These are phyloP conservation scores for Chaenocephalus aceratus DNA, from an alignment of 2,113 vertebrate species.

Conservation along the genomic window DNA sequence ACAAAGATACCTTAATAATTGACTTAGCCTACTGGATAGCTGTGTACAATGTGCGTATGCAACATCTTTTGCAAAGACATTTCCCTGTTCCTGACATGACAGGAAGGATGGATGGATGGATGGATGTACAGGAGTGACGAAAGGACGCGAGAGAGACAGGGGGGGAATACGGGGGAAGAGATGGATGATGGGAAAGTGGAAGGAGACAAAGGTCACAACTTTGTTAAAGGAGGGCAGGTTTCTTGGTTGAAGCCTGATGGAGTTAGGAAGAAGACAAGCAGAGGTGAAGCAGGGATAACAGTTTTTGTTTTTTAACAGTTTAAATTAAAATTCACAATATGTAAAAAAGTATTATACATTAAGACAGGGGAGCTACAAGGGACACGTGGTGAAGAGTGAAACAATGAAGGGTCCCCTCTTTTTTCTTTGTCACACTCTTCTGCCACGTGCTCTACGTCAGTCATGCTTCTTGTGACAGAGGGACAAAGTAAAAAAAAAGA, in stretches of 20 bases:
- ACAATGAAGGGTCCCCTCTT: background rate
- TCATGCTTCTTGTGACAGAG: constrained; percentile 7
- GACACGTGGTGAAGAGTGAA: background rate
- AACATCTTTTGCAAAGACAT: background rate
- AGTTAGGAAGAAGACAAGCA: constrained; percentile 71
- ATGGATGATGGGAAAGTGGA: constrained; percentile 78
- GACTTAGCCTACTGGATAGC: background rate
- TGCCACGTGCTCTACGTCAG: constrained; percentile 32
- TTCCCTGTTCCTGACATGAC: constrained; percentile 3
- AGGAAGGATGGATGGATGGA: constrained; percentile 10
- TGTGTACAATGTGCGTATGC: no score
- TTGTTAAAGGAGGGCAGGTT: constrained; percentile 67
- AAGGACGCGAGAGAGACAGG: constrained; percentile 61
- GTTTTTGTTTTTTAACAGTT: constrained; percentile 44
- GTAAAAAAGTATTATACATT: constrained; percentile 47
- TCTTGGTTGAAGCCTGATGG: constrained; percentile 17
- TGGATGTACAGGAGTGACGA: background rate
- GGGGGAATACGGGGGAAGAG: constrained; percentile 77
- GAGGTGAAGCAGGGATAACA: constrained; percentile 78
- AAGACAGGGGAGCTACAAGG: background rate
- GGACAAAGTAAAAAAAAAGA: background rate
- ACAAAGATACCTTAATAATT: background rate
- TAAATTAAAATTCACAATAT: constrained; percentile 1
- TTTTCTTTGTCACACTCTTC: no score
- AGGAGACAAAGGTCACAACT: constrained; percentile 39